Evolutionary conservation across 64 coral and sea anemone genomes (phyloP), one percentile per base, ranked within the genome.

Genomic region (Dendronephthya gigantea): DNA sequence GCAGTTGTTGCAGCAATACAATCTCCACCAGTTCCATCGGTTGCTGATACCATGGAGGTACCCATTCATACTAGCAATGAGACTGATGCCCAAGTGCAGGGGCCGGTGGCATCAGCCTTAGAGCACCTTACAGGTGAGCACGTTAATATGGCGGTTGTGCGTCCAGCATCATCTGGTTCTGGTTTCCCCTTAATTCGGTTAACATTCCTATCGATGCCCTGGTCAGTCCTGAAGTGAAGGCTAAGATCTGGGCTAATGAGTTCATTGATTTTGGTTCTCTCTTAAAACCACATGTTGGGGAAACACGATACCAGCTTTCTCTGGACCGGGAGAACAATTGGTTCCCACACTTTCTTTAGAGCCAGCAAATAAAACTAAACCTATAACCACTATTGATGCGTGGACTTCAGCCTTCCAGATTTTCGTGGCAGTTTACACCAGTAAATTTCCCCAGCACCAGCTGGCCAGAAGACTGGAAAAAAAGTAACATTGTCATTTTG

Each of bases 231-330:
- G 89, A 89, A 86, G 1, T 89, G 2, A 89, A 85, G 81, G 69
- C 79, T 7, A 88, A 82, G 36, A 92, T 89, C 10, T 89, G 86
- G 86, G 29, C 69, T 11, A 75, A 92, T 65, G 82, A 82, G 16
- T 85, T 40, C 45, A 83, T 92, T 69, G 86, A 92, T 40, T 84
- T 92, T 88, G 90, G 90, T 32, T 49, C 49, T 8, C 86, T 88
- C 14, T 58, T 92, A 31, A 83, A 36, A 17, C 84, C 50, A 49
- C 49, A 85, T 39, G 37, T 56, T 25, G 55, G 40, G 10, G 84
- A 83, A 22, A 34, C 1, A 29, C 37, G 70, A 14, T 87, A 83
- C 39, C 90, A 87, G 35, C 79, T 91, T 23, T 81, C 41, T 9
- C 28, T 84, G 49, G 58, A 85, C 23, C 83, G 23, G 3, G 39